Percentiles rank a stretch among this genome's conserved stretches.
phyloP scores from a whole-genome alignment of 1,140 invertebrate genomes.

The Atopsyche davidsoni region DNA sequence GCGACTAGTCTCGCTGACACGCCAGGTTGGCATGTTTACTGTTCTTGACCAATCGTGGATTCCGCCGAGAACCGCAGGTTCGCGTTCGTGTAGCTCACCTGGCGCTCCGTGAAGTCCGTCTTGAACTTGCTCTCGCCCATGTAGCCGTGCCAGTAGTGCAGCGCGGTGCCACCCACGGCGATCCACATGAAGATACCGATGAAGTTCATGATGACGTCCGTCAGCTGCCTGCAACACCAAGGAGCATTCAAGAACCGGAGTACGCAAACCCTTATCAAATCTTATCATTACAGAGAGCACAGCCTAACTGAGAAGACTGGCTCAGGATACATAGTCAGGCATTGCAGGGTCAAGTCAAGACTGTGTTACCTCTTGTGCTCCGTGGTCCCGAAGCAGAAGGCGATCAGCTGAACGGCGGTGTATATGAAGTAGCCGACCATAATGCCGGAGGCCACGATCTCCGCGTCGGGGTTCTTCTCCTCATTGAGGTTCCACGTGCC shows the following conservation, averaged over 20 bases:
- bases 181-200: slow-evolving; percentile 76
- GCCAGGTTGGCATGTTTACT: too few relatives aligned
- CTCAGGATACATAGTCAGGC: too few relatives aligned
- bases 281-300: too few relatives aligned
- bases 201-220: slow-evolving; percentile 81
- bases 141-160: slow-evolving; percentile 84
- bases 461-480: slow-evolving; percentile 76
- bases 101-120: slow-evolving; percentile 60
- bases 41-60: too few relatives aligned
- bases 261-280: too few relatives aligned
- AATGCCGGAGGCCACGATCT: slow-evolving; percentile 78
- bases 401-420: slow-evolving; percentile 63
- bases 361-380: slow-evolving; percentile 66
- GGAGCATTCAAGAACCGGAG: too few relatives aligned
- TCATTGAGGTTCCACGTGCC: slow-evolving; percentile 85
- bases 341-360: too few relatives aligned
- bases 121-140: slow-evolving; percentile 66
- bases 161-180: slow-evolving; percentile 71
- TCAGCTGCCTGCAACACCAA: slow-evolving; percentile 56
- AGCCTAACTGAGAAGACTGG: too few relatives aligned
- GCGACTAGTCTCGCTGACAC: too few relatives aligned
- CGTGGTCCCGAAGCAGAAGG: slow-evolving; percentile 65
- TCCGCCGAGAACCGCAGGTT: too few relatives aligned
- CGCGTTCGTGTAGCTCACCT: slow-evolving; percentile 42
- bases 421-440: slow-evolving; percentile 81